Base-by-base conservation (phyloP, 1,140 invertebrate species). In the Drosophila sechellia region DNA sequence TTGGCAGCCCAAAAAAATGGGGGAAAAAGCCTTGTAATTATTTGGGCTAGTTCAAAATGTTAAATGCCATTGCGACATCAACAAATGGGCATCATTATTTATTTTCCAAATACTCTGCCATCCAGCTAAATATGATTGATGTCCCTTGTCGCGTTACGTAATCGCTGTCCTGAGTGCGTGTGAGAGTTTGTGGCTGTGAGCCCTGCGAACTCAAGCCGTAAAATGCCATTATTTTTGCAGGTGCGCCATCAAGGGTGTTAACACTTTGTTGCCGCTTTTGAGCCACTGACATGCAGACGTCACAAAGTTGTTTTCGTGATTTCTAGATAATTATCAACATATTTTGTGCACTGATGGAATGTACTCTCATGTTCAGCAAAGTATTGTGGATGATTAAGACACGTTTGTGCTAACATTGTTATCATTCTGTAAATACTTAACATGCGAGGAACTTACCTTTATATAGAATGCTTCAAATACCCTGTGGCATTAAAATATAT, bases 61-160 rank as follows among this genome's bases (percentile, higher is more conserved):
- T 46, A 55, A 35, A 31, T 20, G 40, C 39, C 34, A 3, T 10
- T 0, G 20, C 46, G 27, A 53, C 53, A 40, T 43, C 43, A 39
- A 76, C 54, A 66, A 74, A 63, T 75, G 52, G 50, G 48, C 61
- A 72, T 53, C 53, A 76, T 68, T 73, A 75, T 64, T 77, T 77
- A 68, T 55, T 34, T 34, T 39, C 11, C 17, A 35, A 40, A 43
- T 37, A 10, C 34, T 17, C 39, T 45, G 48, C 55, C 58, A 49
- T 25, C 56, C 59, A 39, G 34, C 75, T 87, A 86, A 86, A 87
- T 87, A 87, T 87, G 83, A 87, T 87, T 83, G 83, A 87, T 87
- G 83, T 72, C 63, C 71, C 83, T 81, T 87, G 83, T 83, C 84
- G 83, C 63, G 83, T 87, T 87, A 87, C 84, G 84, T 87, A 87